A percentile compares a stretch with the other conserved stretches of the same genome.
Evolutionary conservation across 2,113 vertebrate genomes (phyloP).

Genomic region (Tapirus terrestris): DNA sequence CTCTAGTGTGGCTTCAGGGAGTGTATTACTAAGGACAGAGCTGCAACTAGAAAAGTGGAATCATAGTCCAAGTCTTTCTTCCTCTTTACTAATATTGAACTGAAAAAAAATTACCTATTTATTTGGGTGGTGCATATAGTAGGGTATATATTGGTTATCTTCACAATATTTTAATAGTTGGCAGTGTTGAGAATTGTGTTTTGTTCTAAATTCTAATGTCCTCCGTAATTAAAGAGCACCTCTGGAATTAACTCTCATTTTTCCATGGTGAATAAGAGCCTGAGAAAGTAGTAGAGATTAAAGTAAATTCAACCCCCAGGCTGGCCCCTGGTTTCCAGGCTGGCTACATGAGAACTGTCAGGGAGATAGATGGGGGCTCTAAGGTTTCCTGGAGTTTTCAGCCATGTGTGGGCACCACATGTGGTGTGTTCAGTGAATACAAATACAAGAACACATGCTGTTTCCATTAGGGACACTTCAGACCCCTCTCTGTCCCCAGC

Average conservation of each 20-base stretch:
- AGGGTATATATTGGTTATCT: not conserved
- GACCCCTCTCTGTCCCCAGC: conserved; percentile 78
- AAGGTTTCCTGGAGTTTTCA: conserved; percentile 84
- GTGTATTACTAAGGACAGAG: not conserved
- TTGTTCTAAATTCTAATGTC: conserved; percentile 35
- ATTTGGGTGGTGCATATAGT: not conserved
- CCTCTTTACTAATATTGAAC: not conserved
- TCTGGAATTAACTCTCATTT: conserved; percentile 49
- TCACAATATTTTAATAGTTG: not conserved
- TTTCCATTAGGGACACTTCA: conserved; percentile 79
- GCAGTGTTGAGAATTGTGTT: not conserved
- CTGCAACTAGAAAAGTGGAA: not conserved
- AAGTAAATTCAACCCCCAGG: conserved; percentile 43
- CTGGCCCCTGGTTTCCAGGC: conserved; percentile 76
- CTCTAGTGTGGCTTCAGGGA: not conserved
- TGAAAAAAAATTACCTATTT: not conserved
- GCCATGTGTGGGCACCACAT: conserved; percentile 78
- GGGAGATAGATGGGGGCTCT: conserved; percentile 88
- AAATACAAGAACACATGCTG: conserved; percentile 76
- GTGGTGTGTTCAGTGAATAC: conserved; percentile 69
- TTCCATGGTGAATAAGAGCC: conserved; percentile 70
- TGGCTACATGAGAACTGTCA: conserved; percentile 87
- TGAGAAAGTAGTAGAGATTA: conserved; percentile 73
- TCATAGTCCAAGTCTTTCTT: not conserved
- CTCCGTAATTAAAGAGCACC: conserved; percentile 56